Evolutionary conservation across 2,797 vertebrate genomes (phyloP).

Genomic region (Alauda arvensis): DNA sequence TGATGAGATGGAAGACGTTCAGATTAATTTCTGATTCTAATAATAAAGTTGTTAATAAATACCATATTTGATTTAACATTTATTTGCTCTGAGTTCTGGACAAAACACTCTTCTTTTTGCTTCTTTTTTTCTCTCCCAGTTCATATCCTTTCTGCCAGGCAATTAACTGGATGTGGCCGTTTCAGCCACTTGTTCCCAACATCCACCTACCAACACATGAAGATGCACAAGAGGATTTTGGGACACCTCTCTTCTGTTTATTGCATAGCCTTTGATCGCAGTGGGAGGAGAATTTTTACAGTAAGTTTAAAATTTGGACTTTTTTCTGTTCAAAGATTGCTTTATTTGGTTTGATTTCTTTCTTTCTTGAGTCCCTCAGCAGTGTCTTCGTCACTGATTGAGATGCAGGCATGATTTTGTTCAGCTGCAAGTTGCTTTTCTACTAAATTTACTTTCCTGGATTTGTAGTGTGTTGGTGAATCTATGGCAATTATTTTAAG

Average conservation of each 20-base stretch:
- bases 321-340: not conserved
- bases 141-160: slow-evolving; percentile 85
- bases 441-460: not conserved
- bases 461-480: not conserved
- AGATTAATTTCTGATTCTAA: not conserved
- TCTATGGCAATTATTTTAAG: not conserved
- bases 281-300: slow-evolving; percentile 93
- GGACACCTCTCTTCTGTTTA: slow-evolving; percentile 98
- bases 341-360: not conserved
- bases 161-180: slow-evolving; percentile 86
- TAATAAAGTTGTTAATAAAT: not conserved
- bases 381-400: not conserved
- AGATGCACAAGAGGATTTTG: slow-evolving; percentile 95
- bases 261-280: slow-evolving; percentile 95
- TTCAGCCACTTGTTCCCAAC: slow-evolving; percentile 87
- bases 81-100: not conserved
- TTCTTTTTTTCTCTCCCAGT: slow-evolving; percentile 69
- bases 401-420: not conserved
- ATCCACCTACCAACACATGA: slow-evolving; percentile 93
- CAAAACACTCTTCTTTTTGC: not conserved
- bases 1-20: not conserved
- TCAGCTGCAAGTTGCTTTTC: not conserved
- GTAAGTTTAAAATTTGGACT: slow-evolving; percentile 67
- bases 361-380: not conserved
- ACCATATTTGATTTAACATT: not conserved